phyloP scores from a whole-genome alignment of 1,140 invertebrate genomes.

The Melanaphis sacchari region DNA sequence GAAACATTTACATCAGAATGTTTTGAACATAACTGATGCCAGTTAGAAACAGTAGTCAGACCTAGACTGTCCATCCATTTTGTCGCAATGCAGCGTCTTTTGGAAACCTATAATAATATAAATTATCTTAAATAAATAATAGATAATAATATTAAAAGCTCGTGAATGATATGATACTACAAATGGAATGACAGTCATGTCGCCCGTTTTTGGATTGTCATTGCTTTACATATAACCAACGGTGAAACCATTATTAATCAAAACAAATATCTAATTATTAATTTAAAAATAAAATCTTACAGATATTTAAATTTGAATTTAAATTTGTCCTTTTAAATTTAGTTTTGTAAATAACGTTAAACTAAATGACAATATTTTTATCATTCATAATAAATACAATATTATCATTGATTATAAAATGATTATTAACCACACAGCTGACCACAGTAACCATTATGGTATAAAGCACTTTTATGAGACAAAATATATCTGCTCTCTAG shows the following conservation, averaged over 20 bases:
- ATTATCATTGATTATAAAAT: neutral
- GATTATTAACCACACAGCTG: neutral
- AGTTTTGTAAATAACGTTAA: too few species aligned
- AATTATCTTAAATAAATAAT: neutral
- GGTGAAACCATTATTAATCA: neutral
- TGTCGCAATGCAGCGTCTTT: neutral
- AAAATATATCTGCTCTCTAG: neutral
- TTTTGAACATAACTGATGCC: neutral
- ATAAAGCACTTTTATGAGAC: neutral
- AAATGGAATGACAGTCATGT: constrained; percentile 1
- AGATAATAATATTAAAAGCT: neutral
- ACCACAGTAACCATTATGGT: neutral
- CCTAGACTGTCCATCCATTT: neutral
- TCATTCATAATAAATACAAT: neutral
- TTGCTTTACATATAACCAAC: neutral
- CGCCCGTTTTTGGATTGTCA: neutral
- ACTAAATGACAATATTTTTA: too few species aligned
- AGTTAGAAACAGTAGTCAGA: neutral
- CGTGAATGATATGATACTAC: neutral
- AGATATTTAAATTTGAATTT: too few species aligned
- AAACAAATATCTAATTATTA: neutral
- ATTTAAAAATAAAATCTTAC: neutral
- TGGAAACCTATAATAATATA: constrained; percentile 21
- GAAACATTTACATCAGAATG: neutral
- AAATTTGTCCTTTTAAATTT: too few species aligned